Evolutionary conservation across 2,888 invertebrate genomes (phyloP), one percentile per base, ranked within the genome.

Genomic region (Apeira syringaria): DNA sequence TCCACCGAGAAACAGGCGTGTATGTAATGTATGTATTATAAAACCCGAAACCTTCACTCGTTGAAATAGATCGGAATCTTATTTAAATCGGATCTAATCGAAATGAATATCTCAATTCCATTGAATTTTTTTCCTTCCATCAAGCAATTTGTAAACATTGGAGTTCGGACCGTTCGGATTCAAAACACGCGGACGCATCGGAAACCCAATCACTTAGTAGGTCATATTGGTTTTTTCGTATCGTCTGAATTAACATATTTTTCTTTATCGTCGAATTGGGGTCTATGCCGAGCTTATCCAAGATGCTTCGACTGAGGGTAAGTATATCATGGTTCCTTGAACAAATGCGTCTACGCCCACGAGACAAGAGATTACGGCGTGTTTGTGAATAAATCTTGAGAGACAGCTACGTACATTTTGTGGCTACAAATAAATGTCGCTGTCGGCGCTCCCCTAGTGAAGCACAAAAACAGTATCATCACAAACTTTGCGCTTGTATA

Each of bases 141-240:
- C 60, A 49, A 65, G 70, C 75, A 76, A 86, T 87, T 87, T 80
- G 80, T 86, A 86, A 86, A 83, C 86, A 86, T 86, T 84, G 84
- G 60, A 63, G 64, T 68, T 50, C 64, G 56, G 46, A 36, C 45
- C 46, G 59, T 82, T 78, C 73, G 74, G 78, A 87, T 88, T 87
- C 85, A 67, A 80, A 79, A 80, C 85, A 83, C 82, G 80, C 70
- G 64, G 64, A 66, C 71, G 72, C 74, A 76, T 71, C 71, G 68
- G 76, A 64, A 80, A 84, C 69, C 88, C 87, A 88, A 88, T 89
- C 89, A 89, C 88, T 89, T 88, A 88, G 86, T 81, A 74, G 87
- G 82, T 82, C 79, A 87, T 84, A 83, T 83, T 79, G 77, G 74
- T 69, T 80, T 77, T 76, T 69, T 75, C 64, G 72, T 64, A 74